Percentiles rank a stretch among this genome's conserved stretches.
Evolutionary conservation across 2,888 invertebrate species (phyloP).

Genomic region (Hemistola chrysoprasaria): DNA sequence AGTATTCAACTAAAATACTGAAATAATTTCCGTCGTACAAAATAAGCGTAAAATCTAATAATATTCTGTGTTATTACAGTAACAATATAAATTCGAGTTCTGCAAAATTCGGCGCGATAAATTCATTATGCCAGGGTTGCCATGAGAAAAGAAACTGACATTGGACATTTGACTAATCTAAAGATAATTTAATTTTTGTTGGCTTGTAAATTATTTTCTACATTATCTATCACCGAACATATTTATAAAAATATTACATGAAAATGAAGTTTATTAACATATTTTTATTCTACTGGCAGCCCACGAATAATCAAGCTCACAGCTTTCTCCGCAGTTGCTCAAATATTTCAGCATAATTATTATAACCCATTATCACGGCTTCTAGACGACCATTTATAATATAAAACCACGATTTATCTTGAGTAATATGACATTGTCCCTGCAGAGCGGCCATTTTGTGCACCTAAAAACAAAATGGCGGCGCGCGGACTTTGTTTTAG

Average conservation of each 20-base stretch:
- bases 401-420: slow-evolving; percentile 54
- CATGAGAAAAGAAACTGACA: slow-evolving; percentile 34
- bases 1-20: too few relatives aligned
- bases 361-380: slow-evolving; percentile 65
- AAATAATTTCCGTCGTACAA: background rate
- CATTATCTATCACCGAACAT: slow-evolving; percentile 16
- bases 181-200: slow-evolving; percentile 8
- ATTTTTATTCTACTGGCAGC: slow-evolving; percentile 48
- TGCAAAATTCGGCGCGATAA: slow-evolving; percentile 46
- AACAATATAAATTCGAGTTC: slow-evolving; percentile 45
- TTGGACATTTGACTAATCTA: slow-evolving; percentile 15
- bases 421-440: slow-evolving; percentile 60
- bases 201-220: slow-evolving; percentile 16
- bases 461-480: slow-evolving; percentile 43
- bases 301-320: slow-evolving; percentile 66
- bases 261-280: background rate
- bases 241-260: slow-evolving; percentile 15
- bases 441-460: slow-evolving; percentile 44
- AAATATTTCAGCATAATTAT: slow-evolving; percentile 56
- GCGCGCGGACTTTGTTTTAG: slow-evolving; percentile 56
- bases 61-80: slow-evolving; percentile 34
- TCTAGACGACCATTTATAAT: slow-evolving; percentile 63
- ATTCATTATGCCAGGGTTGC: slow-evolving; percentile 61
- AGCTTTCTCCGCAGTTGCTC: slow-evolving; percentile 78
- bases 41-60: background rate